Base-by-base conservation (phyloP, 1,140 invertebrate species). In the Asobara japonica region DNA sequence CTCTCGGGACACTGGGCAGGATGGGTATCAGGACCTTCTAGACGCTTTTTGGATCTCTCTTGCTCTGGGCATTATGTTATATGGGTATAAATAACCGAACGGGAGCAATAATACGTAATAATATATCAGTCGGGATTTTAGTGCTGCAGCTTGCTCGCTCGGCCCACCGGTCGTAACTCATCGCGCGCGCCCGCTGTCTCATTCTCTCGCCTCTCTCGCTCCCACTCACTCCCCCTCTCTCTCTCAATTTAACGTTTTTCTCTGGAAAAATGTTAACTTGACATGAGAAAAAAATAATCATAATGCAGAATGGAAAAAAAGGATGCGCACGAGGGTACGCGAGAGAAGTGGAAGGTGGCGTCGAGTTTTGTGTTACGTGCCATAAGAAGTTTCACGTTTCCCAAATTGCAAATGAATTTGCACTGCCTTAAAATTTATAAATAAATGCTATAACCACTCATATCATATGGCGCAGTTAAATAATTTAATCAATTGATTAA, bases 71-170 rank as follows among this genome's bases (percentile, higher is more conserved):
- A 85, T 86, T 86, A 86, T 84, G 82, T 86, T 86, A 87, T 86
- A 87, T 86, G 84, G 85, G 82, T 87, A 87, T 87, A 87, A 87
- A 87, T 87, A 87, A 87, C 86, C 84, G 84, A 86, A 86, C 82
- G 81, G 83, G 80, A 85, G 85, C 85, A 88, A 88, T 88, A 86
- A 88, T 88, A 86, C 86, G 85, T 87, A 88, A 88, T 88, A 88
- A 88, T 88, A 88, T 88, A 88, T 88, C 86, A 88, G 86, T 82
- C 84, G 83, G 86, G 86, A 88, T 88, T 86, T 86, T 86, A 87
- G 86, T 87, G 81, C 81, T 81, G 84, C 76, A 84, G 83, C 82
- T 77, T 80, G 80, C 79, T 80, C 80, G 82, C 72, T 76, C 74
- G 83, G 82, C 86, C 85, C 85, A 87, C 45, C 33, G 86, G 83